Evolutionary conservation across 2,797 vertebrate species (phyloP).

Genomic region (Sebastes nivosus): DNA sequence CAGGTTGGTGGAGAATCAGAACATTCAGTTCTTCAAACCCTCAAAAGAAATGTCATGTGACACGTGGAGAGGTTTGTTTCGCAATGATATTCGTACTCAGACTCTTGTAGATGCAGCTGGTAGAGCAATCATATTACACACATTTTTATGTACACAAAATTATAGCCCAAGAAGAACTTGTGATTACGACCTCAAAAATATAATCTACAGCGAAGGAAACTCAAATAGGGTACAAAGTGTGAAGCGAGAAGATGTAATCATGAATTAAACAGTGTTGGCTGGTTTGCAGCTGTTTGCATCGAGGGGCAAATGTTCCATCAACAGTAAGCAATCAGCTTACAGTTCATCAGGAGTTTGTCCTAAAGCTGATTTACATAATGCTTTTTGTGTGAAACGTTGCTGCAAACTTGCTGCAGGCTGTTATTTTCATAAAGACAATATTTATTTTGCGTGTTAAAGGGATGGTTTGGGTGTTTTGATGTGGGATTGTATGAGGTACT

Average conservation of each 20-base stretch:
- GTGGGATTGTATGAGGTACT: too few relatives aligned
- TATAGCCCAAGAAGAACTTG: not conserved
- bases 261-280: conserved; percentile 1
- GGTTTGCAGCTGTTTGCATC: conserved; percentile 18
- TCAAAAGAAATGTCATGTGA: conserved; percentile 29
- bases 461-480: too few relatives aligned
- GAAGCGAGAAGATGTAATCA: not conserved
- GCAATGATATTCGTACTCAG: not conserved
- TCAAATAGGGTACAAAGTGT: not conserved
- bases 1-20: conserved; percentile 55
- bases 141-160: not conserved
- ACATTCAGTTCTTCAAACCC: conserved; percentile 51
- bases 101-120: not conserved
- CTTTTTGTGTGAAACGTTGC: not conserved
- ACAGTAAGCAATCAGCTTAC: conserved; percentile 19
- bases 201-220: not conserved
- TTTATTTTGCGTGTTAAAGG: not conserved
- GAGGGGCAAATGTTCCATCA: not conserved
- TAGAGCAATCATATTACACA: not conserved
- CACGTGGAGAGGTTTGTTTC: conserved; percentile 1
- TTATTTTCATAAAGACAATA: conserved; percentile 2
- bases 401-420: not conserved
- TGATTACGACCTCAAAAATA: not conserved
- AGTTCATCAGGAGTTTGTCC: conserved; percentile 12
- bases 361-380: conserved; percentile 22